These are phyloP conservation scores for Drosophila bunnanda DNA, from an alignment of 2,888 invertebrate species.

Conservation along the genomic window DNA sequence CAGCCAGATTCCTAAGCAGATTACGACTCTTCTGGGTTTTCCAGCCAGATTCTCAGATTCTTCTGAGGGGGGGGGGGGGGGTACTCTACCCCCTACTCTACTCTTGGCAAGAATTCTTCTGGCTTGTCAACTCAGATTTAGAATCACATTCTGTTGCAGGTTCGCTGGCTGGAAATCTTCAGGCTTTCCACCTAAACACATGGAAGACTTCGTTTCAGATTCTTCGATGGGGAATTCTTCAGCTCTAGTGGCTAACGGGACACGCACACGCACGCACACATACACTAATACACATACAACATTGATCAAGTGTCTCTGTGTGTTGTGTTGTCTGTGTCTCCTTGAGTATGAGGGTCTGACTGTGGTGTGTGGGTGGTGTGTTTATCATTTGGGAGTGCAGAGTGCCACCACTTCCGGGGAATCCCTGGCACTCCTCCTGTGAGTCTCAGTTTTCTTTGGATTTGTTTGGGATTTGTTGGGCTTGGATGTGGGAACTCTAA, in stretches of 20 bases:
- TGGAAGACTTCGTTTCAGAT: not conserved
- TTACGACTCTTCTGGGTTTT: not conserved
- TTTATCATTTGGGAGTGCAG: not conserved
- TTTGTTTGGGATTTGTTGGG: not conserved
- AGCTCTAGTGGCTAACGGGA: conserved; percentile 30
- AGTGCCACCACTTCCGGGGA: conserved; percentile 11
- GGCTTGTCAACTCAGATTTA: not conserved
- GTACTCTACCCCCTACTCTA: no score
- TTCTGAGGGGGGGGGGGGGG: no score
- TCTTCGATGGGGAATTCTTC: conserved; percentile 25
- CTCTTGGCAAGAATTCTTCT: not conserved
- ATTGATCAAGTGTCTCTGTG: conserved; percentile 59
- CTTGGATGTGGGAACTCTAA: conserved; percentile 30
- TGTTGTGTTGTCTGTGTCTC: conserved; percentile 40
- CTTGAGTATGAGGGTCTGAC: conserved; percentile 19
- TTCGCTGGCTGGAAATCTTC: not conserved
- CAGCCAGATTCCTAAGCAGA: not conserved
- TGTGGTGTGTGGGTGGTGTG: conserved; percentile 6
- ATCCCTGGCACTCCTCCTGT: conserved; percentile 18
- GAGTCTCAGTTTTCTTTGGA: conserved; percentile 13
- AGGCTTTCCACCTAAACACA: not conserved
- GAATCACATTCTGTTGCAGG: not conserved
- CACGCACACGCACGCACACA: conserved; percentile 56
- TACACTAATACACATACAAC: conserved; percentile 76
- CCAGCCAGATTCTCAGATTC: not conserved